phyloP scores from a whole-genome alignment of 2,113 vertebrate genomes.

The Chitala chitala region DNA sequence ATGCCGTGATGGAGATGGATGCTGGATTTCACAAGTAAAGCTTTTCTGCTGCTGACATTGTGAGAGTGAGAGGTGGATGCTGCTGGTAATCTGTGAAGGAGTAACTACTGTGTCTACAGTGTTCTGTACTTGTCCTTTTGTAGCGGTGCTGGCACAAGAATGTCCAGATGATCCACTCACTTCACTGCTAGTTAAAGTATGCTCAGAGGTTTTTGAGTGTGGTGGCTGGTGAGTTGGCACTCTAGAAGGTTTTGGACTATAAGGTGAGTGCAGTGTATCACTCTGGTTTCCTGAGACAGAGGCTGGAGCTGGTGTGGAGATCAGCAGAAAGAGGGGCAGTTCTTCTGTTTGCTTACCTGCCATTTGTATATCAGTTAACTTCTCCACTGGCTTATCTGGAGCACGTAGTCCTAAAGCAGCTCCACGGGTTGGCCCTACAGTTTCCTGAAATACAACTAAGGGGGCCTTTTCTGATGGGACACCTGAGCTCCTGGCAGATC shows the following conservation, averaged over 20 bases:
- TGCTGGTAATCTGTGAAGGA: neutral
- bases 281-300: neutral
- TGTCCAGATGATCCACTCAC: neutral
- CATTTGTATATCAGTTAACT: neutral
- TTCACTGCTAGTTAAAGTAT: neutral
- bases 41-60: constrained; percentile 20
- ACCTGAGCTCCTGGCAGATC: neutral
- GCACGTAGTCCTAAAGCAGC: neutral
- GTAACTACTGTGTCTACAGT: neutral
- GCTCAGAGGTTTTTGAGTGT: neutral
- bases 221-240: neutral
- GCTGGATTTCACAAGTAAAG: constrained; percentile 9
- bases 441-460: constrained; percentile 2
- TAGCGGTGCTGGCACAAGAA: neutral
- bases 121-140: constrained; percentile 6
- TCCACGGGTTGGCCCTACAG: neutral
- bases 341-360: neutral
- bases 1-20: constrained; percentile 12
- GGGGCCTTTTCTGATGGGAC: neutral
- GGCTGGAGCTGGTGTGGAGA: neutral
- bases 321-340: neutral
- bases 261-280: neutral
- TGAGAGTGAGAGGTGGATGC: neutral
- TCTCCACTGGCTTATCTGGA: neutral
- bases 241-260: neutral